Evolutionary conservation across 2,797 vertebrate species (phyloP).

Genomic region (Lithobates sylvaticus): DNA sequence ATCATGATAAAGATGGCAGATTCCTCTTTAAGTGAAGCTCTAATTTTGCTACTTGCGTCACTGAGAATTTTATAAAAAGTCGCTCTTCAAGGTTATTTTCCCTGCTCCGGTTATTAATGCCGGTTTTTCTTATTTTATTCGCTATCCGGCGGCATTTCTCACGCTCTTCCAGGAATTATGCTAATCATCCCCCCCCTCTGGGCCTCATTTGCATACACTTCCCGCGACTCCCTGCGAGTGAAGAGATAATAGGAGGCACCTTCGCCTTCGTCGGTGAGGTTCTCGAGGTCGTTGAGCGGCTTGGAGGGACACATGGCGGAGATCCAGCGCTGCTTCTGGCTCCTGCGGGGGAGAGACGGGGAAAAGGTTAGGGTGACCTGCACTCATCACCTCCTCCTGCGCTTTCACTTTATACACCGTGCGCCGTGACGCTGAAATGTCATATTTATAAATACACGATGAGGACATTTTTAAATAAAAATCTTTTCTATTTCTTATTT

Average conservation of each 20-base stretch:
- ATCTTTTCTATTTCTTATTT: no score
- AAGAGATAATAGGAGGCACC: slow-evolving; percentile 70
- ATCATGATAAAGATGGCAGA: no score
- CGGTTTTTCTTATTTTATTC: not conserved
- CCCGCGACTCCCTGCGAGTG: not conserved
- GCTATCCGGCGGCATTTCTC: not conserved
- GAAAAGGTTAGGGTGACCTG: not conserved
- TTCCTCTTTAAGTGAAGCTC: no score
- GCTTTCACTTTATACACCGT: not conserved
- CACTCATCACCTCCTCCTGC: not conserved
- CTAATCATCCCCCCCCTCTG: not conserved
- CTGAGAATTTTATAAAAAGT: no score
- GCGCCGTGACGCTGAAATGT: no score
- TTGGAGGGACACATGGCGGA: slow-evolving; percentile 87
- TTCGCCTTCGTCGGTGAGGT: slow-evolving; percentile 81
- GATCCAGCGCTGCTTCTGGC: slow-evolving; percentile 91
- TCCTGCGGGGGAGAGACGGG: slow-evolving; percentile 72
- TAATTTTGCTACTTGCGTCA: no score
- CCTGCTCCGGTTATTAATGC: no score
- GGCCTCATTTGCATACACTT: not conserved
- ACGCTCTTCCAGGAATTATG: not conserved
- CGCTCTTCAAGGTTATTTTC: no score
- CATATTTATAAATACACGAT: no score
- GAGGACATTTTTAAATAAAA: no score
- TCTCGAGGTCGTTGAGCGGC: slow-evolving; percentile 78